Conservation (phyloP, 2,797 vertebrate species). For the Pelochelys cantorii region DNA sequence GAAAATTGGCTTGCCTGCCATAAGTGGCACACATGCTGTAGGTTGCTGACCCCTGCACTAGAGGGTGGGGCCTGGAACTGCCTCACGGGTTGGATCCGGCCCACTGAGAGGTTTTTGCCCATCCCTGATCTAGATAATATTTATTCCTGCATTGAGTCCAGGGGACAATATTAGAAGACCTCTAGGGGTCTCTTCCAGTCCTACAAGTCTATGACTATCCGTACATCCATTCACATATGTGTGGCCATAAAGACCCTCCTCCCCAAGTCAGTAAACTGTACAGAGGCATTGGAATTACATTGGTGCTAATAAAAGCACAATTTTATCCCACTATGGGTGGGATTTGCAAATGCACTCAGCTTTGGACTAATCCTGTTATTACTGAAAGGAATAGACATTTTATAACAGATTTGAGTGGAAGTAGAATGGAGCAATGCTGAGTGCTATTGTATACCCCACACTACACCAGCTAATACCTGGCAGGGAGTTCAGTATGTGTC, state of each 20-base stretch:
- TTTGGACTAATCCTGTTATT: accelerated
- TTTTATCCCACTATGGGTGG: neutral
- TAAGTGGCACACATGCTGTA: too few species aligned
- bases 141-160: too few species aligned
- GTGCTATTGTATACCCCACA: neutral
- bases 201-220: neutral
- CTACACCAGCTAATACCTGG: neutral
- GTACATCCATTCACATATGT: slow-evolving; percentile 14
- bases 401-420: neutral
- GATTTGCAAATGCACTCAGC: neutral
- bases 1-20: too few species aligned
- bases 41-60: too few species aligned
- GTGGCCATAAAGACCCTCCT: neutral
- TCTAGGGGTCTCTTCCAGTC: too few species aligned
- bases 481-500: accelerated
- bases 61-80: too few species aligned
- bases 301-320: neutral
- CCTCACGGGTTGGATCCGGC: too few species aligned
- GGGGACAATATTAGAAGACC: too few species aligned
- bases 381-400: neutral
- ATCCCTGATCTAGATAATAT: too few species aligned
- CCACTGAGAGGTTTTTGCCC: too few species aligned
- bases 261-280: accelerated
- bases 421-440: neutral
- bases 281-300: neutral